phyloP scores from a whole-genome alignment of 92 coral and sea anemone species.

The Actinernus sp. region DNA sequence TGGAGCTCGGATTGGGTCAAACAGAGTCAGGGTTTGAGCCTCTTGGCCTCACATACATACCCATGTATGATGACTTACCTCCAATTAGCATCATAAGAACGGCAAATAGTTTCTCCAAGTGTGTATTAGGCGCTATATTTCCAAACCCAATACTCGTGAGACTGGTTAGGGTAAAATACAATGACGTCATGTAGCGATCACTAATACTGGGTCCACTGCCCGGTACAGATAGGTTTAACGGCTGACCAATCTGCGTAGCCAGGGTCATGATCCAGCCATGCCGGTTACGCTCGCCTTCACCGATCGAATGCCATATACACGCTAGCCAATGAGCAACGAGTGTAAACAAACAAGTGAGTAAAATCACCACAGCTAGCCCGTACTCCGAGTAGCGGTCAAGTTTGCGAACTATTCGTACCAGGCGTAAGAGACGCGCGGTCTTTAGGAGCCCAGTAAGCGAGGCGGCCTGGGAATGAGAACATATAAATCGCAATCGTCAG shows the following conservation, averaged over 20 bases:
- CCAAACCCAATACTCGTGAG: constrained; percentile 98
- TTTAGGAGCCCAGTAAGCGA: constrained; percentile 88
- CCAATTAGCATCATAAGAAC: constrained; percentile 87
- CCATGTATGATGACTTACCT: constrained; percentile 52
- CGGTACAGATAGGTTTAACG: constrained; percentile 36
- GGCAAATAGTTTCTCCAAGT: constrained; percentile 86
- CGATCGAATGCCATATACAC: constrained; percentile 93
- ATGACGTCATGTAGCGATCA: constrained; percentile 81
- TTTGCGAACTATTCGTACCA: constrained; percentile 94
- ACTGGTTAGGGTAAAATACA: constrained; percentile 92
- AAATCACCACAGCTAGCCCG: constrained; percentile 91
- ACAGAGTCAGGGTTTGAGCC: not conserved
- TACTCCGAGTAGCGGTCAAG: constrained; percentile 98
- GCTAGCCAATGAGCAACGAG: constrained; percentile 99
- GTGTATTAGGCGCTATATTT: constrained; percentile 91
- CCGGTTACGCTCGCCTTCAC: constrained; percentile 50
- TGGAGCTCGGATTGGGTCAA: too few relatives aligned
- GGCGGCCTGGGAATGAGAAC: constrained; percentile 57
- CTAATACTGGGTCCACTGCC: constrained; percentile 41
- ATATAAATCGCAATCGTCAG: too few relatives aligned
- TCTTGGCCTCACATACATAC: not conserved
- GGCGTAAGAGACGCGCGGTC: constrained; percentile 93
- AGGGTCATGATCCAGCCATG: constrained; percentile 85
- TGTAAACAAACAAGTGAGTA: constrained; percentile 87
- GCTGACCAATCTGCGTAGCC: constrained; percentile 29